phyloP scores from a whole-genome alignment of 2,113 vertebrate species.

The Chamaea fasciata region DNA sequence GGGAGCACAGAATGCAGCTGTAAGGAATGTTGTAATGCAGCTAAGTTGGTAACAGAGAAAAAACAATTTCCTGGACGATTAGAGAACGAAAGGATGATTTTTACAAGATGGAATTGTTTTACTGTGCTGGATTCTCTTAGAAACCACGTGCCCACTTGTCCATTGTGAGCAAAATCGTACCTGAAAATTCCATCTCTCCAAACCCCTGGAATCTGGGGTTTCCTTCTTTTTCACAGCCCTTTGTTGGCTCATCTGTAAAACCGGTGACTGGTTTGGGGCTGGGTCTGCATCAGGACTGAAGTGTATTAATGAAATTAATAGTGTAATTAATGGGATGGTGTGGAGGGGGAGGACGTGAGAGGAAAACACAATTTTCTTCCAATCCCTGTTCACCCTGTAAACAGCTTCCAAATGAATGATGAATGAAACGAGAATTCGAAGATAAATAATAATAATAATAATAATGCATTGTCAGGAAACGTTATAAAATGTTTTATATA shows the following conservation, averaged over 20 bases:
- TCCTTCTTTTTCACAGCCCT: background rate
- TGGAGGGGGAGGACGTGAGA: background rate
- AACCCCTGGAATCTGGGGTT: background rate
- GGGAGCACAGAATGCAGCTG: background rate
- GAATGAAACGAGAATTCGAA: slow-evolving; percentile 8
- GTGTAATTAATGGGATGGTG: background rate
- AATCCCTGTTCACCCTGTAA: background rate
- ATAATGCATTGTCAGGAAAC: background rate
- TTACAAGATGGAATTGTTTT: background rate
- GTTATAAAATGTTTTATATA: background rate
- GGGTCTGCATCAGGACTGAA: background rate
- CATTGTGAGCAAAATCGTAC: background rate
- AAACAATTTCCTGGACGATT: background rate
- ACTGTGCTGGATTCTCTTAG: background rate
- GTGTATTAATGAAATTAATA: too few relatives aligned
- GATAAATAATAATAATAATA: background rate
- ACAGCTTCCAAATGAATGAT: slow-evolving; percentile 5
- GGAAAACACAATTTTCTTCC: background rate
- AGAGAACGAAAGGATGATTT: background rate
- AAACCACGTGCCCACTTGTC: background rate
- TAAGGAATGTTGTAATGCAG: background rate
- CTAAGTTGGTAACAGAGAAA: background rate
- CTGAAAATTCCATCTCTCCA: background rate
- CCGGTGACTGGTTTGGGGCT: background rate
- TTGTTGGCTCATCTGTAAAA: background rate